Conservation (phyloP, 2,888 invertebrate species). For the Sussaba pulchella region DNA sequence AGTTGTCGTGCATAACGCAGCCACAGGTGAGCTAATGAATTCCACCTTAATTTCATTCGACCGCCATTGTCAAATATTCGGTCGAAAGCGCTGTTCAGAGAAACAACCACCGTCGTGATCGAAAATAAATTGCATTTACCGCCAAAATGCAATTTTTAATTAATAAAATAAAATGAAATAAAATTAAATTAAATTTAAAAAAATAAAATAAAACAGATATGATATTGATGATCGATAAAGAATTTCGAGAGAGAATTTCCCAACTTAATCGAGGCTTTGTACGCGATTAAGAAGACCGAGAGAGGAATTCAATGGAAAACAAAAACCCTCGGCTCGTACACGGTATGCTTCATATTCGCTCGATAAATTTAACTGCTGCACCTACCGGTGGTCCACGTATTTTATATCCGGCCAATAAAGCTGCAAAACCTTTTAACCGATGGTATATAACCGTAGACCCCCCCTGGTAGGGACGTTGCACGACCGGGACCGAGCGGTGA, state of each 20-base stretch:
- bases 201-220: constrained; percentile 10
- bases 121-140: constrained; percentile 41
- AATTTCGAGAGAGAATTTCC: background rate
- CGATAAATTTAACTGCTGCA: constrained; percentile 74
- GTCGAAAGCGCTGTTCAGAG: background rate
- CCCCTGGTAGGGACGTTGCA: background rate
- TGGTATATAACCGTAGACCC: constrained; percentile 64
- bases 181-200: background rate
- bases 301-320: constrained; percentile 48
- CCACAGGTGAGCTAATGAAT: constrained; percentile 82
- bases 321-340: constrained; percentile 31
- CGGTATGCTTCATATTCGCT: constrained; percentile 71
- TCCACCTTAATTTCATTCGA: constrained; percentile 21
- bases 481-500: background rate
- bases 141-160: constrained; percentile 18
- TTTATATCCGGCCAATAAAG: constrained; percentile 76
- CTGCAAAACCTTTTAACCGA: constrained; percentile 76
- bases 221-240: constrained; percentile 38
- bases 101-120: background rate
- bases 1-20: constrained; percentile 88
- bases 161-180: background rate
- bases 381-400: constrained; percentile 55
- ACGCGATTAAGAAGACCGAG: constrained; percentile 53
- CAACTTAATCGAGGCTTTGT: constrained; percentile 20
- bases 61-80: background rate